phyloP scores from a whole-genome alignment of 2,797 vertebrate genomes.

The Epinephelus malabaricus region DNA sequence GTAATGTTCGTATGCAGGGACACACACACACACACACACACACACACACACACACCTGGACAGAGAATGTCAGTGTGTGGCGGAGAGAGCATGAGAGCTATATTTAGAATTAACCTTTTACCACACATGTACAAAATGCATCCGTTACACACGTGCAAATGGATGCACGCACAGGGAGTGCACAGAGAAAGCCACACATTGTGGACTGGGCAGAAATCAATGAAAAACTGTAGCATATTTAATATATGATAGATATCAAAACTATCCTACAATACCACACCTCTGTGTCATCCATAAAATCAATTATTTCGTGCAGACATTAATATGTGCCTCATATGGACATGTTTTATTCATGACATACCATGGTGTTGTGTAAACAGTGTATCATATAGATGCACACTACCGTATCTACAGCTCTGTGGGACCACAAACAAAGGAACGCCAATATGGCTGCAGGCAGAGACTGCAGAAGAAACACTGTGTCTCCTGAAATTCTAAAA shows the following conservation, averaged over 20 bases:
- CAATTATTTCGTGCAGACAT: constrained; percentile 1
- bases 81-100: constrained; percentile 5
- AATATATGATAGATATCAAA: constrained; percentile 11
- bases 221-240: not conserved
- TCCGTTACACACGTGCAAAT: constrained; percentile 20
- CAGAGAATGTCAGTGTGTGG: constrained; percentile 12
- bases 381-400: constrained; percentile 9
- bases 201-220: not conserved
- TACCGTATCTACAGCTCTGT: not conserved
- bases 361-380: constrained; percentile 7
- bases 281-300: constrained; percentile 4
- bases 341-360: constrained; percentile 46
- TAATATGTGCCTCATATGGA: constrained; percentile 4
- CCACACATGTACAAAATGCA: constrained; percentile 23
- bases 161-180: not conserved
- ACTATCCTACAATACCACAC: not conserved
- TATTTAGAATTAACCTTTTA: constrained; percentile 39
- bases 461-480: not conserved
- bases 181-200: constrained; percentile 3
- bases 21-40: constrained; percentile 13
- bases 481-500: not conserved
- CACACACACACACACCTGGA: constrained; percentile 27
- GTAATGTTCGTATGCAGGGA: constrained; percentile 30
- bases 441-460: not conserved
- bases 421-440: not conserved